phyloP scores from a whole-genome alignment of 2,888 invertebrate genomes.

The Oegoconia quadripuncta region DNA sequence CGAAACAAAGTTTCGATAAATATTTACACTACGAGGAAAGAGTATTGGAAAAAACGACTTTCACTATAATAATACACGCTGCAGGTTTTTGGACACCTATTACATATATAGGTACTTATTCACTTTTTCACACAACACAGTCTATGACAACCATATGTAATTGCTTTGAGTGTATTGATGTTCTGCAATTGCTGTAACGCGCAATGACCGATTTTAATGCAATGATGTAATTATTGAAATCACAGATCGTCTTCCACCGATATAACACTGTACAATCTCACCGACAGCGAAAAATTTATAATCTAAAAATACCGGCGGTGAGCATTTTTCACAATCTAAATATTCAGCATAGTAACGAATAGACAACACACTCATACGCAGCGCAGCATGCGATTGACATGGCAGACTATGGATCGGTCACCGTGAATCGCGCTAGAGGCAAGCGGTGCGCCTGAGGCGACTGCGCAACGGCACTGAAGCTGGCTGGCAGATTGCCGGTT shows the following conservation, averaged over 20 bases:
- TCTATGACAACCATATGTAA: no score
- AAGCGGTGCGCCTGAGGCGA: conserved; percentile 59
- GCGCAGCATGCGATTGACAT: conserved; percentile 55
- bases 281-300: conserved; percentile 36
- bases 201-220: no score
- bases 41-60: conserved; percentile 48
- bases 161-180: no score
- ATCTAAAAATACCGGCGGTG: conserved; percentile 51
- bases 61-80: conserved; percentile 36
- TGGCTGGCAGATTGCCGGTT: conserved; percentile 25
- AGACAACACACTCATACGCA: conserved; percentile 50
- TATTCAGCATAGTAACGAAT: conserved; percentile 54
- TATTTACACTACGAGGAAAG: conserved; percentile 44
- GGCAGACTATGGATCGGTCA: conserved; percentile 47
- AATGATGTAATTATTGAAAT: background rate
- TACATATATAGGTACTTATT: conserved; percentile 8
- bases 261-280: conserved; percentile 28
- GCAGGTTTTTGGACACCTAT: conserved; percentile 29
- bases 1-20: conserved; percentile 42
- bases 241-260: conserved; percentile 12
- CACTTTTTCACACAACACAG: conserved; percentile 16
- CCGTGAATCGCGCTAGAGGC: conserved; percentile 36
- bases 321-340: conserved; percentile 50
- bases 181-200: no score
- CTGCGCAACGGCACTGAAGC: conserved; percentile 60